phyloP scores from a whole-genome alignment of 2,888 invertebrate species.

The Ethmia dodecea region DNA sequence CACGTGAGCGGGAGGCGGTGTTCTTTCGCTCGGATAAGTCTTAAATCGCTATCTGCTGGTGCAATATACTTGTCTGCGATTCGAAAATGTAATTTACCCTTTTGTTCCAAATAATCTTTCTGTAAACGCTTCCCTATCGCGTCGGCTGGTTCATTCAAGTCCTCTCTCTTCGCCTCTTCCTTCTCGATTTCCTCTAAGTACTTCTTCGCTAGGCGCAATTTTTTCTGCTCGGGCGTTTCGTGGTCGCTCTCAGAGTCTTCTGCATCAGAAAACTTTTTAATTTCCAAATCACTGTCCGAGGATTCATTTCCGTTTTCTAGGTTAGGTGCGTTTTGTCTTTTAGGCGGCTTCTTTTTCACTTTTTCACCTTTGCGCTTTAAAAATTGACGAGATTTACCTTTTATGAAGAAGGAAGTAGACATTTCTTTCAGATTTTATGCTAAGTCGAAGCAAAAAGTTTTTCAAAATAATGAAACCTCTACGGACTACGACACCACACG shows the following conservation, averaged over 20 bases:
- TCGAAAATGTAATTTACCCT: constrained; percentile 85
- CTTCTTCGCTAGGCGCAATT: constrained; percentile 91
- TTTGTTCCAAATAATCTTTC: constrained; percentile 91
- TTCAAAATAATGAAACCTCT: background rate
- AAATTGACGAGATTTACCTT: constrained; percentile 74
- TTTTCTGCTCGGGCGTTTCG: constrained; percentile 94
- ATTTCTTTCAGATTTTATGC: constrained; percentile 30
- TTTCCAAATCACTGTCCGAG: constrained; percentile 81
- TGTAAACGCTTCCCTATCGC: constrained; percentile 86
- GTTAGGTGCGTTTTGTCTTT: constrained; percentile 53
- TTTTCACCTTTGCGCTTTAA: constrained; percentile 74
- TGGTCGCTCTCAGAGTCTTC: constrained; percentile 79
- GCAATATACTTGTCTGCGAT: constrained; percentile 80
- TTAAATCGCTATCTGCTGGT: constrained; percentile 49
- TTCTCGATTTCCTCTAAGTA: constrained; percentile 92
- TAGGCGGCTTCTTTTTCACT: constrained; percentile 50
- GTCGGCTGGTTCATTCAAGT: constrained; percentile 80
- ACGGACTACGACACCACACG: background rate
- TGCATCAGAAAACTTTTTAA: constrained; percentile 70
- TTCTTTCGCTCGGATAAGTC: constrained; percentile 83
- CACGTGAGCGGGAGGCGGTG: constrained; percentile 89
- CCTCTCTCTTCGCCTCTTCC: constrained; percentile 84
- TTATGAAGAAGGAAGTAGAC: constrained; percentile 80
- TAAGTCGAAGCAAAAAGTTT: no score
- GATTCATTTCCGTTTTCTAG: constrained; percentile 77